These are phyloP conservation scores for Megalops cyprinoides DNA, from an alignment of 2,797 vertebrate genomes.

Conservation along the genomic window DNA sequence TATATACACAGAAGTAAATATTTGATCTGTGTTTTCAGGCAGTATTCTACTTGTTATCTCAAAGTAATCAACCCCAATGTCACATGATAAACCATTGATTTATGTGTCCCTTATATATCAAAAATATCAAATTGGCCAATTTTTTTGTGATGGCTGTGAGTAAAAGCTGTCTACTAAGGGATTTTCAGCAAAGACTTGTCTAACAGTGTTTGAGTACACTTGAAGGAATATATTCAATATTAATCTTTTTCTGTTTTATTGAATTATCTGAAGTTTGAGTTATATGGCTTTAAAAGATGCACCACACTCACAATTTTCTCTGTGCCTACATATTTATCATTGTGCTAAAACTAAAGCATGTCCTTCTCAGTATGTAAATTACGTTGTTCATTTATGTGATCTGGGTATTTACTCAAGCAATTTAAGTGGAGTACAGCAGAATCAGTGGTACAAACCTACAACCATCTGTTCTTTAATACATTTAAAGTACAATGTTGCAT, in stretches of 20 bases:
- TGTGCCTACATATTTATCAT: too few relatives aligned
- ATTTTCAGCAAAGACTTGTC: too few relatives aligned
- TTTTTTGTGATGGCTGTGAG: too few relatives aligned
- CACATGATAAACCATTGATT: neutral
- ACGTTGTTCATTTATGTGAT: neutral
- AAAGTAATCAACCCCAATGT: neutral
- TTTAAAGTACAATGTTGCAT: neutral
- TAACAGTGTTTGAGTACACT: too few relatives aligned
- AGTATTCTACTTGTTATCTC: neutral
- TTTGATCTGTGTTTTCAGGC: neutral
- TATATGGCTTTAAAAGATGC: neutral
- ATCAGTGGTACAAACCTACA: neutral
- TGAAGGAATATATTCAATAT: too few relatives aligned
- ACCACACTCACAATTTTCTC: neutral
- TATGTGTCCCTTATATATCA: neutral
- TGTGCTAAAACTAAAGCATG: too few relatives aligned
- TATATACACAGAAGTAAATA: neutral
- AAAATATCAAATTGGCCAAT: neutral
- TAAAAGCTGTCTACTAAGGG: too few relatives aligned
- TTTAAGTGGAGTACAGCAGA: neutral
- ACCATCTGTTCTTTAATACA: neutral
- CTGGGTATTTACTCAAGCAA: conserved; percentile 3
- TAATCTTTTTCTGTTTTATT: neutral
- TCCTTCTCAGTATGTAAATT: neutral
- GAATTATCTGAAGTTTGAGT: neutral